A percentile compares a stretch with the other conserved stretches of the same genome.
Evolutionary conservation across 92 coral and sea anemone genomes (phyloP).

Genomic region (Meandrina meandrites): DNA sequence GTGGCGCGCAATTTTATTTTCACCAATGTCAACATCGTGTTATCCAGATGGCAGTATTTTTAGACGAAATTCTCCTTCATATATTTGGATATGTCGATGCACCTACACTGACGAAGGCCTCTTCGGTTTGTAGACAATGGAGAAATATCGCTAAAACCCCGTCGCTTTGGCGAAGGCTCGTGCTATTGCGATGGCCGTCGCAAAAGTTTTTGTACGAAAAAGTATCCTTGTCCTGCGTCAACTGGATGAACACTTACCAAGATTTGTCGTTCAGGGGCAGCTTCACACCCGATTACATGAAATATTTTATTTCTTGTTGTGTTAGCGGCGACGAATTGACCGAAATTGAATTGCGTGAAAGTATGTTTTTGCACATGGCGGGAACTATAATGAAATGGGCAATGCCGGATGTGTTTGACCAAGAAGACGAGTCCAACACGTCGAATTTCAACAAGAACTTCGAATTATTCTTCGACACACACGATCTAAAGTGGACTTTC

Average conservation of each 20-base stretch:
- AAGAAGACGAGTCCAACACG: slow-evolving; percentile 74
- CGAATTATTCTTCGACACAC: slow-evolving; percentile 91
- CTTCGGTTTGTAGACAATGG: slow-evolving; percentile 89
- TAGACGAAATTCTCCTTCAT: slow-evolving; percentile 91
- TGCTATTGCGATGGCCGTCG: slow-evolving; percentile 88
- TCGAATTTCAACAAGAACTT: slow-evolving; percentile 81
- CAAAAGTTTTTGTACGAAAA: slow-evolving; percentile 79
- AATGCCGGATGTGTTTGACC: slow-evolving; percentile 71
- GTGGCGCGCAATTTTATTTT: slow-evolving; percentile 57
- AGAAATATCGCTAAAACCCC: slow-evolving; percentile 71
- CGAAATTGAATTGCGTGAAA: slow-evolving; percentile 78
- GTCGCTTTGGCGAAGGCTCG: slow-evolving; percentile 81
- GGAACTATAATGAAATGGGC: slow-evolving; percentile 80
- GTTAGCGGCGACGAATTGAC: slow-evolving; percentile 80
- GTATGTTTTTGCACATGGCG: slow-evolving; percentile 87
- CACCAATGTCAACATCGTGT: slow-evolving; percentile 6
- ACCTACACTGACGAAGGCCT: slow-evolving; percentile 55
- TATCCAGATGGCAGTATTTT: slow-evolving; percentile 66
- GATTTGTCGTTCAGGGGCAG: slow-evolving; percentile 79
- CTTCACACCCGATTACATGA: slow-evolving; percentile 94
- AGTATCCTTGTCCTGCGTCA: slow-evolving; percentile 68
- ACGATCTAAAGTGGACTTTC: slow-evolving; percentile 90
- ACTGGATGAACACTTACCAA: slow-evolving; percentile 87
- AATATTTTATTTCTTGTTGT: slow-evolving; percentile 85
- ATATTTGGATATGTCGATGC: slow-evolving; percentile 89